A percentile compares a stretch with the other conserved stretches of the same genome.
Conservation (phyloP, 2,797 vertebrate genomes). For the Platalea minor region DNA sequence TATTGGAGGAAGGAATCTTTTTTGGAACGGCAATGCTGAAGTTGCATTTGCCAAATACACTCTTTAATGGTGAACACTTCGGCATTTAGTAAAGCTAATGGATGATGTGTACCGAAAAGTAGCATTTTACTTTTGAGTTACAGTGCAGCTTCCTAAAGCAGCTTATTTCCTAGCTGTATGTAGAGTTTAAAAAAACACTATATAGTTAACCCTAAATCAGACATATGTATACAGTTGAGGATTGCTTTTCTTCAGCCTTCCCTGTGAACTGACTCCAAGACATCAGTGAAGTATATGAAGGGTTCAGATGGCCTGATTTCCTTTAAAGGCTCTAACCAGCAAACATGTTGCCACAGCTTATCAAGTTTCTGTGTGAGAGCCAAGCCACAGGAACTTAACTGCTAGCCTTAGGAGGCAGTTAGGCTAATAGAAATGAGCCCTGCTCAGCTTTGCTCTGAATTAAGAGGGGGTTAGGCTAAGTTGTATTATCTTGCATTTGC, state of each 20-base stretch:
- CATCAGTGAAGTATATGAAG: neutral
- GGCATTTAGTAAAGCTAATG: neutral
- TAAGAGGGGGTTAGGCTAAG: neutral
- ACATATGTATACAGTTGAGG: neutral
- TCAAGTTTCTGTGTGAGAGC: neutral
- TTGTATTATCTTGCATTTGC: neutral
- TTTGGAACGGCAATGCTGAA: neutral
- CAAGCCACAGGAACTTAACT: conserved; percentile 10
- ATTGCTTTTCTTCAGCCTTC: neutral
- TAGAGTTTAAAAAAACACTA: neutral
- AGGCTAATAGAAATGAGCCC: neutral
- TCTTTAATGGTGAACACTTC: neutral
- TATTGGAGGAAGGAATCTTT: neutral
- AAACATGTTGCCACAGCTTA: neutral
- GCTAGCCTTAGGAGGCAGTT: neutral
- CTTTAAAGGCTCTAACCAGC: neutral
- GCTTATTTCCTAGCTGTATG: neutral
- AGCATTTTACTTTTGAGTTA: neutral
- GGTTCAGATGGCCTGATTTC: neutral
- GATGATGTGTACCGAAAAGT: neutral
- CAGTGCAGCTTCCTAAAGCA: neutral
- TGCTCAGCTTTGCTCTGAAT: neutral
- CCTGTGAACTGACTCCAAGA: neutral
- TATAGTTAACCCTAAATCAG: neutral
- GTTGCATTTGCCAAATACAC: neutral